phyloP scores from a whole-genome alignment of 2,797 vertebrate genomes.

The Eulemur coronatus region DNA sequence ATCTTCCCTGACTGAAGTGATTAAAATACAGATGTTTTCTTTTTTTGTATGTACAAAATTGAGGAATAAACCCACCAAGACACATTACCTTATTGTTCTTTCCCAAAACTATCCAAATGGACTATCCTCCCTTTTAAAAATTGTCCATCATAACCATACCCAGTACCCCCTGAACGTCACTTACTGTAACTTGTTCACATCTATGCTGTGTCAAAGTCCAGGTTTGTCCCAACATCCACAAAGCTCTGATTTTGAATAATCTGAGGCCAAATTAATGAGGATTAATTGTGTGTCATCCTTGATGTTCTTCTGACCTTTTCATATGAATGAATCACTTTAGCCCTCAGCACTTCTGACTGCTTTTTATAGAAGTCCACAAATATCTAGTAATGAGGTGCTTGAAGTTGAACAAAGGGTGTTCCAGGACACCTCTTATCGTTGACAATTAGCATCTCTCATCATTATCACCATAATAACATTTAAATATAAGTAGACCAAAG shows the following conservation, averaged over 20 bases:
- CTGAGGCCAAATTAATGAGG: constrained; percentile 50
- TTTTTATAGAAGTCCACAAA: constrained; percentile 64
- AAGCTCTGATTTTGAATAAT: constrained; percentile 45
- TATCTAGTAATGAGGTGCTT: constrained; percentile 56
- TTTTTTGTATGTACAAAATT: background rate
- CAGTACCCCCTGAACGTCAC: background rate
- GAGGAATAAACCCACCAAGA: background rate
- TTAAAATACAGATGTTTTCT: background rate
- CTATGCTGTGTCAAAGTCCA: background rate
- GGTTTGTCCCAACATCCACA: background rate
- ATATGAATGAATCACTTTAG: constrained; percentile 58
- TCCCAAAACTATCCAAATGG: background rate
- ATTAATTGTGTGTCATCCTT: constrained; percentile 48
- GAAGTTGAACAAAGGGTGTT: constrained; percentile 58
- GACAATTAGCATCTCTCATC: constrained; percentile 49
- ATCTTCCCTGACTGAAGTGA: background rate
- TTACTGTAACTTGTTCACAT: background rate
- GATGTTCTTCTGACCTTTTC: constrained; percentile 68
- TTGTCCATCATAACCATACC: background rate
- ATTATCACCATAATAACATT: constrained; percentile 56
- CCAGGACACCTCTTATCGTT: background rate
- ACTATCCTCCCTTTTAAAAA: background rate
- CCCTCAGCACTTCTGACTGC: constrained; percentile 42
- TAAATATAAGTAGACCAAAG: constrained; percentile 33
- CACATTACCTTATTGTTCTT: background rate